Evolutionary conservation across 1,140 invertebrate species (phyloP).

Genomic region (Pogonognathellus flavescens): DNA sequence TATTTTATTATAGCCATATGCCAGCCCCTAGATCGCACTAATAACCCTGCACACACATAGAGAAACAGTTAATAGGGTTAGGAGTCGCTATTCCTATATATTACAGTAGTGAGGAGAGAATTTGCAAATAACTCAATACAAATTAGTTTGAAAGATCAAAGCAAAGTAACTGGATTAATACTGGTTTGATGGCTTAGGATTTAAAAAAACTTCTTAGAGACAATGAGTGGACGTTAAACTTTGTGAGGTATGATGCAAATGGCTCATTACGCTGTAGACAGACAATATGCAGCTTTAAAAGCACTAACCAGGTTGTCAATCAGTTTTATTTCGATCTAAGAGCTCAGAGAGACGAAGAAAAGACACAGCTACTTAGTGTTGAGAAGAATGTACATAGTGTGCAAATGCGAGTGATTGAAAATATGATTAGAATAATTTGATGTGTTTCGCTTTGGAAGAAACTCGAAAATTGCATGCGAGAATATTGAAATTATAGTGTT

Average conservation of each 20-base stretch:
- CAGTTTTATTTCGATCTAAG: slow-evolving; percentile 11
- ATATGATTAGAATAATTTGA: slow-evolving; percentile 41
- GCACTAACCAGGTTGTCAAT: slow-evolving; percentile 31
- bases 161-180: slow-evolving; percentile 44
- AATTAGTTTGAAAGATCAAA: slow-evolving; percentile 40
- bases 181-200: slow-evolving; percentile 38
- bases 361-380: slow-evolving; percentile 21
- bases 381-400: background rate
- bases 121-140: slow-evolving; percentile 35
- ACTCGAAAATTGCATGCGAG: slow-evolving; percentile 44
- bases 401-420: slow-evolving; percentile 31
- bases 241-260: slow-evolving; percentile 29
- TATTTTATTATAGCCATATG: too few species aligned
- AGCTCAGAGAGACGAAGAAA: slow-evolving; percentile 9
- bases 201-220: background rate
- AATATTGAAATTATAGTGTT: slow-evolving; percentile 42
- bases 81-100: background rate
- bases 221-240: slow-evolving; percentile 21
- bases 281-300: background rate
- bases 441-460: slow-evolving; percentile 16
- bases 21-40: too few species aligned
- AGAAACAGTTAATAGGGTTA: too few species aligned
- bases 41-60: too few species aligned
- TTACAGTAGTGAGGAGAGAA: background rate
- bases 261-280: slow-evolving; percentile 20